phyloP scores from a whole-genome alignment of 2,113 vertebrate genomes.

The Pseudorhombus dupliciocellatus region DNA sequence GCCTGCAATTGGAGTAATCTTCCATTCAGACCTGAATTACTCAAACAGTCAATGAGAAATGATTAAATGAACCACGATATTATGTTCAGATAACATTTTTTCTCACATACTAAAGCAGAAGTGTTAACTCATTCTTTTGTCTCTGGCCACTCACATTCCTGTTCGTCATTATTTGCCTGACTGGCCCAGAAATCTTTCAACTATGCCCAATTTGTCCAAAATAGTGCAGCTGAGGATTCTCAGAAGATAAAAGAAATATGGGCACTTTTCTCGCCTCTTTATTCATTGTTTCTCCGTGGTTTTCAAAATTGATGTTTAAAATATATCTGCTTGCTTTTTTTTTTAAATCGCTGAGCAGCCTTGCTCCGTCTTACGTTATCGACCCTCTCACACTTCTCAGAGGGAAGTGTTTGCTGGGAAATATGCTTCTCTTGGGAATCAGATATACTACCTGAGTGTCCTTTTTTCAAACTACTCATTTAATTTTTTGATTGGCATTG shows the following conservation, averaged over 20 bases:
- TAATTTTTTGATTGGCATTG: background rate
- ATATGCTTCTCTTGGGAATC: background rate
- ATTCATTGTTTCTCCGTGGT: background rate
- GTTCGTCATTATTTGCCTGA: no score
- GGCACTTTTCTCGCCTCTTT: background rate
- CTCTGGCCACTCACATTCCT: no score
- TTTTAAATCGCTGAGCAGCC: background rate
- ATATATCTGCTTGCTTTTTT: background rate
- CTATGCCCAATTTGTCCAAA: no score
- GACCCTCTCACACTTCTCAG: background rate
- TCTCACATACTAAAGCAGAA: no score
- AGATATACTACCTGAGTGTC: background rate
- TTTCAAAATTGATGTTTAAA: background rate
- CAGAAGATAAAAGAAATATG: no score
- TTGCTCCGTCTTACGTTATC: background rate
- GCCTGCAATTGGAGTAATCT: background rate
- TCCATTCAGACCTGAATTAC: background rate
- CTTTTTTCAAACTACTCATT: no score
- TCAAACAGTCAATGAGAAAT: background rate
- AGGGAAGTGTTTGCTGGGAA: background rate
- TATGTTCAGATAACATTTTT: no score
- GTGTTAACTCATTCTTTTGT: no score
- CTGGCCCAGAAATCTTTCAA: no score
- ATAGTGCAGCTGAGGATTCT: background rate
- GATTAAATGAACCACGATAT: no score